A percentile compares a stretch with the other conserved stretches of the same genome.
Conservation (phyloP, 2,797 vertebrate species). For the Onychomys arenicola region DNA sequence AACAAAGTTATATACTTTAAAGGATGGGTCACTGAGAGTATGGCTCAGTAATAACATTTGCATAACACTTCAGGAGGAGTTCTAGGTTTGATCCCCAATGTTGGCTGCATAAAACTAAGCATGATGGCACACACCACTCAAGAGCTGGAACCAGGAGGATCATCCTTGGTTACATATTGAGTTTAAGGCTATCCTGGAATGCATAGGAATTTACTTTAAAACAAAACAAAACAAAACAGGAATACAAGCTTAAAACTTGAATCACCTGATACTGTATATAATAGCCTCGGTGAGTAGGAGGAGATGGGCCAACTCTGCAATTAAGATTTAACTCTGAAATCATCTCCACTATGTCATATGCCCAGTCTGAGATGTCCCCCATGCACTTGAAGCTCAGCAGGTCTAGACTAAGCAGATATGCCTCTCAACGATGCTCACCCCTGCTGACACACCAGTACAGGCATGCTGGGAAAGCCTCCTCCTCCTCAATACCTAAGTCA, state of each 20-base stretch:
- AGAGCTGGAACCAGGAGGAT: background rate
- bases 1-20: background rate
- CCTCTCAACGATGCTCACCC: background rate
- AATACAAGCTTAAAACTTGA: background rate
- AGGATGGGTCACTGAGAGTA: background rate
- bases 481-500: background rate
- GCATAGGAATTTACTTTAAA: background rate
- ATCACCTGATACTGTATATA: background rate
- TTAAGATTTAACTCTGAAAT: constrained; percentile 34
- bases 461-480: background rate
- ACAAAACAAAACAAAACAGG: background rate
- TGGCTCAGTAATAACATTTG: background rate
- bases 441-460: background rate
- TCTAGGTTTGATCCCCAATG: background rate
- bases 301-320: background rate
- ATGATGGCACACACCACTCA: background rate
- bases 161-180: background rate
- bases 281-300: background rate
- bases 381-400: background rate
- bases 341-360: background rate
- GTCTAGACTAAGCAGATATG: background rate
- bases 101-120: no score
- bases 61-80: background rate
- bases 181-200: background rate
- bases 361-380: background rate